These are phyloP conservation scores for Lasioglossum malachurum DNA, from an alignment of 2,888 invertebrate species.

Conservation along the genomic window DNA sequence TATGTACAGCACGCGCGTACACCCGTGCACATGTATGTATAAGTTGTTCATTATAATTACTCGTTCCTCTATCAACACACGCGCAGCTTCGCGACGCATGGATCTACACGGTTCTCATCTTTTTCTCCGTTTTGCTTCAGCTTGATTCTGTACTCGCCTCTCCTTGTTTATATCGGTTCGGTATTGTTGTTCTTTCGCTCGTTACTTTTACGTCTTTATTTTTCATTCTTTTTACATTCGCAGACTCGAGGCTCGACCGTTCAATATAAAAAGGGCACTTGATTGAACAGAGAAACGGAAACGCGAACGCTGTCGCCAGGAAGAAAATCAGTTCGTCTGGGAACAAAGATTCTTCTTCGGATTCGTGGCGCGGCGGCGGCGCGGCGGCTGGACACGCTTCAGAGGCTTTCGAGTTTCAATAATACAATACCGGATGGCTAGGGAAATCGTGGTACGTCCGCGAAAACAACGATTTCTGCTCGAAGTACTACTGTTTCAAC, in stretches of 20 bases:
- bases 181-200: background rate
- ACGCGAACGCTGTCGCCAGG: constrained; percentile 28
- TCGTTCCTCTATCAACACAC: constrained; percentile 48
- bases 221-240: constrained; percentile 24
- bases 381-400: background rate
- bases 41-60: constrained; percentile 34
- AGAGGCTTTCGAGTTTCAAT: background rate
- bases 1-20: constrained; percentile 76
- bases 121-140: background rate
- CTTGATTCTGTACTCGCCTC: background rate
- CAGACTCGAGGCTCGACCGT: constrained; percentile 70
- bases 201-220: background rate
- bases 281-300: constrained; percentile 77
- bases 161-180: background rate
- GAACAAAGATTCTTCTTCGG: constrained; percentile 28
- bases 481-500: background rate
- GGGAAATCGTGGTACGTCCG: constrained; percentile 1
- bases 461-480: background rate
- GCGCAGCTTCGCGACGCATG: constrained; percentile 38
- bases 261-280: constrained; percentile 82
- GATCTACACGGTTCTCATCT: constrained; percentile 18
- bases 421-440: background rate
- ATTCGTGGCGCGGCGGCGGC: background rate
- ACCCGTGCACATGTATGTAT: constrained; percentile 57
- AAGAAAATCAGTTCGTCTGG: constrained; percentile 26